A percentile compares a stretch with the other conserved stretches of the same genome.
Evolutionary conservation across 2,888 invertebrate genomes (phyloP).

Genomic region (Baronia brevicornis): DNA sequence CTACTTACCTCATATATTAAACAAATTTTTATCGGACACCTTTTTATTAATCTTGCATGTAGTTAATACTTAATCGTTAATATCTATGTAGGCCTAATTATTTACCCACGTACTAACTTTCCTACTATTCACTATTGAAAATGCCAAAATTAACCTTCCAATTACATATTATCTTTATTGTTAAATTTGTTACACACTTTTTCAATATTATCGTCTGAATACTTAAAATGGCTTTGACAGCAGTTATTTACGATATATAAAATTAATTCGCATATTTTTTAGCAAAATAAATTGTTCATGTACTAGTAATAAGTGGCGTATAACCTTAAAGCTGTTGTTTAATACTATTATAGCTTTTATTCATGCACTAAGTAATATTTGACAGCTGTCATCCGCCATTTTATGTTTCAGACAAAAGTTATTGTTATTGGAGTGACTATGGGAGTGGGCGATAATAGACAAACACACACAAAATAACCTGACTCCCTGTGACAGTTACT

Average conservation of each 20-base stretch:
- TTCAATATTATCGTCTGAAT: constrained; percentile 29
- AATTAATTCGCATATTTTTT: no score
- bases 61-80: constrained; percentile 51
- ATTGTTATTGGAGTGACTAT: constrained; percentile 32
- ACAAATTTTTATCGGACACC: constrained; percentile 30
- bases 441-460: constrained; percentile 22
- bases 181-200: constrained; percentile 49
- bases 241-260: constrained; percentile 14
- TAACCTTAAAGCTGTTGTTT: no score
- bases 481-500: constrained; percentile 57
- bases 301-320: no score
- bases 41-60: constrained; percentile 49
- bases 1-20: constrained; percentile 19
- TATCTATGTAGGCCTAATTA: constrained; percentile 42
- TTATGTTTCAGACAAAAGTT: constrained; percentile 20
- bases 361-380: not conserved
- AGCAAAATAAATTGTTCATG: no score
- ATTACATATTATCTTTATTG: constrained; percentile 39
- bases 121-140: constrained; percentile 38
- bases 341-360: no score
- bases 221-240: constrained; percentile 13
- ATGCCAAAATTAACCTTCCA: constrained; percentile 67
- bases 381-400: constrained; percentile 5
- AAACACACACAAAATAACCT: constrained; percentile 28
- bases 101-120: constrained; percentile 44